Conservation (phyloP, 2,888 invertebrate species). For the Meloe dianella region DNA sequence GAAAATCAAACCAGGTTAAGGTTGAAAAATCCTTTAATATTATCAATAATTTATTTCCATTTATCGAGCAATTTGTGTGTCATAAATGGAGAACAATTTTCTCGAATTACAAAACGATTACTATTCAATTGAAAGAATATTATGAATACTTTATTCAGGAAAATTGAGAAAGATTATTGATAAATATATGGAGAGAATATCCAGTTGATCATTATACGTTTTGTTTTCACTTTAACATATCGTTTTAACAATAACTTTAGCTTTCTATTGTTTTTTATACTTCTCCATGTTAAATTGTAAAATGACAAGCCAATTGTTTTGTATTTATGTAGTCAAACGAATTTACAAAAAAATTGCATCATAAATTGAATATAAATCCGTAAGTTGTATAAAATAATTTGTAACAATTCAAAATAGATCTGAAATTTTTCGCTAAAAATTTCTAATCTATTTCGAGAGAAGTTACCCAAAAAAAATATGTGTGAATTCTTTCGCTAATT, state of each 20-base stretch:
- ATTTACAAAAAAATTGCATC: background rate
- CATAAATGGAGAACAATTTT: background rate
- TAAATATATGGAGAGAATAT: background rate
- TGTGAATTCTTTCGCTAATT: background rate
- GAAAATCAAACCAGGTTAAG: background rate
- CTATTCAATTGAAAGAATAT: background rate
- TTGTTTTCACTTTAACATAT: conserved; percentile 2
- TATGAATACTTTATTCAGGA: background rate
- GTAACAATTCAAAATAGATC: too few species aligned
- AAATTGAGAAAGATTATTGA: background rate
- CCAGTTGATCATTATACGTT: background rate
- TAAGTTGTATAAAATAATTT: too few species aligned
- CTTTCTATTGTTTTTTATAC: conserved; percentile 9
- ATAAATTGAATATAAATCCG: too few species aligned
- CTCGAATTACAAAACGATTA: background rate
- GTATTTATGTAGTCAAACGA: background rate
- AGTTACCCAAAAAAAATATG: background rate
- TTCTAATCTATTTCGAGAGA: background rate
- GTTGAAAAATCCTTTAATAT: background rate
- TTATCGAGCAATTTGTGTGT: background rate
- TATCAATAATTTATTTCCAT: background rate
- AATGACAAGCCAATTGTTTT: background rate
- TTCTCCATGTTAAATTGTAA: background rate
- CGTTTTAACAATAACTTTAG: background rate
- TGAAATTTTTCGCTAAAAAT: too few species aligned